A percentile compares a stretch with the other conserved stretches of the same genome.
These are phyloP conservation scores for Mesitornis unicolor DNA, from an alignment of 2,113 vertebrate species.

Conservation along the genomic window DNA sequence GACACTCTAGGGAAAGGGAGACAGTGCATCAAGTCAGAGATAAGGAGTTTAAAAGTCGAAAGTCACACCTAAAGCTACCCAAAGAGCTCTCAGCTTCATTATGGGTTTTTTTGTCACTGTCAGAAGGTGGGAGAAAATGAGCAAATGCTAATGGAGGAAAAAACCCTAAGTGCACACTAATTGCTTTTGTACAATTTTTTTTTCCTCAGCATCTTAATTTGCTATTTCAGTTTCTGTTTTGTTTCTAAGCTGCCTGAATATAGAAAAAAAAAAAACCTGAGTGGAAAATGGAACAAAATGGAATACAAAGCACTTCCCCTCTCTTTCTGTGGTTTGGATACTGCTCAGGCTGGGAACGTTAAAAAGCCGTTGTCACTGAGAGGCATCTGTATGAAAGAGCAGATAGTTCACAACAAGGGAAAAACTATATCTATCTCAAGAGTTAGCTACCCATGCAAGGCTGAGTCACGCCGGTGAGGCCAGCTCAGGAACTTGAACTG, in stretches of 20 bases:
- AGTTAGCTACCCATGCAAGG: background rate
- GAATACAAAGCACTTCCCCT: conserved; percentile 11
- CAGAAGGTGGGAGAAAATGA: background rate
- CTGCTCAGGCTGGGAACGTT: background rate
- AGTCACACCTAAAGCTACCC: conserved; percentile 19
- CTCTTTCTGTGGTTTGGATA: conserved; percentile 24
- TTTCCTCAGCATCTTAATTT: conserved; percentile 14
- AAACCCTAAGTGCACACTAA: conserved; percentile 5
- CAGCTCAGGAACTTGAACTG: background rate
- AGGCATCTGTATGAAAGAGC: background rate
- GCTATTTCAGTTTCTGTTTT: conserved; percentile 33
- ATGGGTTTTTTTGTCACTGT: background rate
- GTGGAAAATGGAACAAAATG: conserved; percentile 36
- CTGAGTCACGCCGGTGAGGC: background rate
- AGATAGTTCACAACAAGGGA: background rate
- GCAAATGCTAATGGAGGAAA: conserved; percentile 14
- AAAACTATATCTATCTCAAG: background rate
- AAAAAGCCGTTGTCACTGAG: background rate
- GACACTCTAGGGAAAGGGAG: background rate
- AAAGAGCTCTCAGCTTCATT: conserved; percentile 31
- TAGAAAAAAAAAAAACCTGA: background rate
- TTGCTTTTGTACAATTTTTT: conserved; percentile 2
- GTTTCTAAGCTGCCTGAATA: background rate
- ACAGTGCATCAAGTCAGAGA: background rate
- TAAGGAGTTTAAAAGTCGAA: background rate